A percentile compares a stretch with the other conserved stretches of the same genome.
These are phyloP conservation scores for Orthosia incerta DNA, from an alignment of 2,888 invertebrate species.

Conservation along the genomic window DNA sequence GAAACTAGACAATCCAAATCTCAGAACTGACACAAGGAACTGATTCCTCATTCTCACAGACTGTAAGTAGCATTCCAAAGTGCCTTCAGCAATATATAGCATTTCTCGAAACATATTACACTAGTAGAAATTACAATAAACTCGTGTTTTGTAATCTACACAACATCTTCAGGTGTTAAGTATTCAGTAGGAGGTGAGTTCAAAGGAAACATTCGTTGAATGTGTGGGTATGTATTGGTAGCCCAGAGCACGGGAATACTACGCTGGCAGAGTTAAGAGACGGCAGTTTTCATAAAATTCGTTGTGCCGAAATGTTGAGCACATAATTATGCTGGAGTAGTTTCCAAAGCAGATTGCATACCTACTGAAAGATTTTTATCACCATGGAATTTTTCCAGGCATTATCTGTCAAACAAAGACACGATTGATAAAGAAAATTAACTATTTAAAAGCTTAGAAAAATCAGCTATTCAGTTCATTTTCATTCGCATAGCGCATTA, in stretches of 20 bases:
- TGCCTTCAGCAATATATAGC: conserved; percentile 1
- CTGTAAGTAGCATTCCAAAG: conserved; percentile 19
- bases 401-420: too few relatives aligned
- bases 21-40: neutral
- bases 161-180: conserved; percentile 27
- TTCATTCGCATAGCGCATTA: too few relatives aligned
- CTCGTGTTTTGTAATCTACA: conserved; percentile 45
- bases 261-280: neutral
- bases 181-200: conserved; percentile 38
- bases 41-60: conserved; percentile 7
- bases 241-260: neutral
- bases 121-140: conserved; percentile 49
- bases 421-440: too few relatives aligned
- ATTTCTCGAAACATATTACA: conserved; percentile 46
- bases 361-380: too few relatives aligned
- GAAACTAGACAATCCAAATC: neutral
- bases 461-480: too few relatives aligned
- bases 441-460: too few relatives aligned
- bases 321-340: too few relatives aligned
- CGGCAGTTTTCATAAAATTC: neutral
- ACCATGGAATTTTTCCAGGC: too few relatives aligned
- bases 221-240: neutral
- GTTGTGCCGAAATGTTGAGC: neutral
- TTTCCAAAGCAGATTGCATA: too few relatives aligned
- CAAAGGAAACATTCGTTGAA: conserved; percentile 31